Conservation (phyloP, 2,113 vertebrate species). For the Sporophila hypoxantha region DNA sequence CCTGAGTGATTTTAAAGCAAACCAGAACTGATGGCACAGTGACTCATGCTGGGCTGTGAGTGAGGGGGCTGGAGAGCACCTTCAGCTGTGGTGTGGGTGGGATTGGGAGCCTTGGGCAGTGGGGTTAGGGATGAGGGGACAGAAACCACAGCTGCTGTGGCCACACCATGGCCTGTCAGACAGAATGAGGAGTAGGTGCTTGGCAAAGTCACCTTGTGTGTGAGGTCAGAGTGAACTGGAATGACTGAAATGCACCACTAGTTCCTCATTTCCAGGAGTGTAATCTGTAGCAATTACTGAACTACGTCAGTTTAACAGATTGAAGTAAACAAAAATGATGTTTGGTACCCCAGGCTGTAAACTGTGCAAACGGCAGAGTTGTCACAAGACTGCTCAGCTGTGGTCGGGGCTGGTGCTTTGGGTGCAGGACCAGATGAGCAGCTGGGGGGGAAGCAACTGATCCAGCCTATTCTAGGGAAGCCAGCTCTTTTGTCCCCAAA, state of each 20-base stretch:
- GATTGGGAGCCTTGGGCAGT: not conserved
- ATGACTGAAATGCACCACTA: not conserved
- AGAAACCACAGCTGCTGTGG: not conserved
- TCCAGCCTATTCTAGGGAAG: not conserved
- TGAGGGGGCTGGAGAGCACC: fast-evolving
- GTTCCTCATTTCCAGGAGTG: not conserved
- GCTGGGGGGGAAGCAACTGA: not conserved
- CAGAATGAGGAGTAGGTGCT: not conserved
- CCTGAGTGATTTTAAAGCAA: not conserved
- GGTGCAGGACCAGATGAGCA: not conserved
- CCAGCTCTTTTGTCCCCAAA: not conserved
- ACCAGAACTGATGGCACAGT: not conserved
- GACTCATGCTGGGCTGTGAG: not conserved
- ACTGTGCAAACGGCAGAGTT: not conserved
- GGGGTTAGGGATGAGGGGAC: not conserved
- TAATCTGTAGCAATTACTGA: not conserved
- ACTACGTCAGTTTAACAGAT: not conserved
- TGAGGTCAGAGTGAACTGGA: not conserved
- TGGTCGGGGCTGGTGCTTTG: not conserved
- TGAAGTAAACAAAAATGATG: not conserved
- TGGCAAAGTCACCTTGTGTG: fast-evolving
- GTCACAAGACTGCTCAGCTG: not conserved
- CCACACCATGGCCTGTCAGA: not conserved
- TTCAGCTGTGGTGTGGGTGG: not conserved
- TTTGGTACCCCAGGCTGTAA: not conserved